Evolutionary conservation across 2,113 vertebrate species (phyloP).

Genomic region (Aythya baeri): DNA sequence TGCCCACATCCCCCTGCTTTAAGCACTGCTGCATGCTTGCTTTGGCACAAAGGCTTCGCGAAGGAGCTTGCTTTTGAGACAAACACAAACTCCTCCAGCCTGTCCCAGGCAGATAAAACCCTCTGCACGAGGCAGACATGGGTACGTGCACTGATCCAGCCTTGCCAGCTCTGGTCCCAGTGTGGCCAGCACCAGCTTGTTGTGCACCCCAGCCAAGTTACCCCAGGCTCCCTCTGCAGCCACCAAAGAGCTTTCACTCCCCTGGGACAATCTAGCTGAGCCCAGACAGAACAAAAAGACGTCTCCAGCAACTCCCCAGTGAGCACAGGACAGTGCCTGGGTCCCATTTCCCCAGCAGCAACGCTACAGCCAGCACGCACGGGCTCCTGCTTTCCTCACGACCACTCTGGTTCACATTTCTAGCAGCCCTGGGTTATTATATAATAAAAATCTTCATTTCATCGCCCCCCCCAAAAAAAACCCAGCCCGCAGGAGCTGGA

Average conservation of each 20-base stretch:
- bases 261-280: neutral
- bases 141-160: neutral
- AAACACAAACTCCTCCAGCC: neutral
- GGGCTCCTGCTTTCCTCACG: neutral
- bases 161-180: neutral
- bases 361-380: neutral
- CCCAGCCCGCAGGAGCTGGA: neutral
- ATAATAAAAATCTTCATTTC: neutral
- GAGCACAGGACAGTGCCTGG: neutral
- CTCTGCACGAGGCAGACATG: neutral
- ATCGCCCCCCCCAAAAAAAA: neutral
- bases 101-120: neutral
- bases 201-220: neutral
- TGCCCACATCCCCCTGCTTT: neutral
- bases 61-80: neutral
- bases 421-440: neutral
- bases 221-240: neutral
- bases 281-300: too few species aligned
- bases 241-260: neutral
- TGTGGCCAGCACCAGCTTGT: neutral
- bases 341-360: neutral
- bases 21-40: rapidly evolving
- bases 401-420: neutral
- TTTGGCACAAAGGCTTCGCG: neutral
- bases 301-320: neutral